Evolutionary conservation across 2,888 invertebrate species (phyloP).

Genomic region (Drosophila anomalata): DNA sequence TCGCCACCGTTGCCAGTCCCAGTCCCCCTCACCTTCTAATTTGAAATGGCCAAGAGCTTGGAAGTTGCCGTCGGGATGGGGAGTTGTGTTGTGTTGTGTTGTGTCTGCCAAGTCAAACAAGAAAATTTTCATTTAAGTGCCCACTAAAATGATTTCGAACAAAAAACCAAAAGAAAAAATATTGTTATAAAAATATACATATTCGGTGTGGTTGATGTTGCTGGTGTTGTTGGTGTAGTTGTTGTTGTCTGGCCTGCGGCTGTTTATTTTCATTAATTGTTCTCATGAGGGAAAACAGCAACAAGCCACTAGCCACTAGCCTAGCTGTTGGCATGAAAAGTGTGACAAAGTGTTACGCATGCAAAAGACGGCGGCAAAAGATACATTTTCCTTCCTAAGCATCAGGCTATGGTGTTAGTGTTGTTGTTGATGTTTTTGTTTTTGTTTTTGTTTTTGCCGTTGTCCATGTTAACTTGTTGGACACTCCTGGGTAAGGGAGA

Average conservation of each 20-base stretch:
- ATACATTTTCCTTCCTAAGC: constrained; percentile 63
- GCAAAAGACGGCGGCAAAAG: constrained; percentile 75
- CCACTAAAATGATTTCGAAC: constrained; percentile 69
- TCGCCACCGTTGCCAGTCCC: not conserved
- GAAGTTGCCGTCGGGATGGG: constrained; percentile 38
- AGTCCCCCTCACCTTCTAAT: not conserved
- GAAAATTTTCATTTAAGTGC: constrained; percentile 66
- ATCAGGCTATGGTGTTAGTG: constrained; percentile 44
- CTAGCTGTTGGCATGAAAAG: constrained; percentile 78
- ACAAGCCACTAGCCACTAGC: constrained; percentile 41
- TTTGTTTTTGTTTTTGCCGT: constrained; percentile 63
- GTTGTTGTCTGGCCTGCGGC: constrained; percentile 67
- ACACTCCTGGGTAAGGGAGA: constrained; percentile 23
- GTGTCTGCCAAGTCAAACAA: constrained; percentile 66
- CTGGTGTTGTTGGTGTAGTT: constrained; percentile 27
- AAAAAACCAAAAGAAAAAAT: constrained; percentile 24
- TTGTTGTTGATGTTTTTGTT: constrained; percentile 45
- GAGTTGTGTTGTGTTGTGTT: not conserved
- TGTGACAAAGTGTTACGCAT: constrained; percentile 80
- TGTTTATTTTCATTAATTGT: constrained; percentile 80
- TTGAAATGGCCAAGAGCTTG: constrained; percentile 32
- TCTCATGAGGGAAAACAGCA: constrained; percentile 74
- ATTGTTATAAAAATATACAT: constrained; percentile 50
- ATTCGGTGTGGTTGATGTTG: constrained; percentile 34
- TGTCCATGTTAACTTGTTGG: constrained; percentile 60